phyloP scores from a whole-genome alignment of 1,140 invertebrate genomes.

The Triops cancriformis region DNA sequence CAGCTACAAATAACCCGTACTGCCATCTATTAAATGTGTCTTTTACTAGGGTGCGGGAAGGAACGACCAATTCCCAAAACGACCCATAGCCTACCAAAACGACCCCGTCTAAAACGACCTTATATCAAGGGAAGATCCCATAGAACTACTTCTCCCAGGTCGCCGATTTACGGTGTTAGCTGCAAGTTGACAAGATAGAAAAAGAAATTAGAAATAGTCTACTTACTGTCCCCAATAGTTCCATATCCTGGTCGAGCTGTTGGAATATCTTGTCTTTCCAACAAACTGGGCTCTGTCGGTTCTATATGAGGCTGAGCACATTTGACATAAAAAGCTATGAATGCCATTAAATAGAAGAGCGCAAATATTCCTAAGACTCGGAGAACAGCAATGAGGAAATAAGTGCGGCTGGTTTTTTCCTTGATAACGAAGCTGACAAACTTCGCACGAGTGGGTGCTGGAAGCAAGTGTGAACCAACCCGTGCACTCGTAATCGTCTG shows the following conservation, averaged over 20 bases:
- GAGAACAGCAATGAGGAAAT: too few relatives aligned
- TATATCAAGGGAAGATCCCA: constrained; percentile 51
- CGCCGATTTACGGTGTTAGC: constrained; percentile 20
- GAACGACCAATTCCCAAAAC: too few relatives aligned
- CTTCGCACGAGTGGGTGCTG: constrained; percentile 43
- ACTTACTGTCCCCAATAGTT: constrained; percentile 19
- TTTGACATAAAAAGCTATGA: constrained; percentile 40
- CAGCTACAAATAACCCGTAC: background rate
- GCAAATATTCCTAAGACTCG: constrained; percentile 47
- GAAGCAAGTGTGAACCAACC: constrained; percentile 36
- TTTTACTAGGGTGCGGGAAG: too few relatives aligned
- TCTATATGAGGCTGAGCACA: constrained; percentile 41
- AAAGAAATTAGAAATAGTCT: background rate
- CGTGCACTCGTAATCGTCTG: too few relatives aligned
- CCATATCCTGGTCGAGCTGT: constrained; percentile 21
- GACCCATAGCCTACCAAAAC: too few relatives aligned
- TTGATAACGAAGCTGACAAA: constrained; percentile 46
- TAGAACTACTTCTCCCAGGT: constrained; percentile 14
- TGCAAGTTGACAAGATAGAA: constrained; percentile 18
- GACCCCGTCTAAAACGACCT: too few relatives aligned
- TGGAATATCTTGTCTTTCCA: constrained; percentile 23
- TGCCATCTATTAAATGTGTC: background rate
- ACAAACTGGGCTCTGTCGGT: too few relatives aligned
- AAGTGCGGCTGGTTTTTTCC: constrained; percentile 51
- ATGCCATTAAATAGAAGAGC: constrained; percentile 51